A percentile compares a stretch with the other conserved stretches of the same genome.
Conservation (phyloP, 1,140 invertebrate species). For the Caerostris extrusa region DNA sequence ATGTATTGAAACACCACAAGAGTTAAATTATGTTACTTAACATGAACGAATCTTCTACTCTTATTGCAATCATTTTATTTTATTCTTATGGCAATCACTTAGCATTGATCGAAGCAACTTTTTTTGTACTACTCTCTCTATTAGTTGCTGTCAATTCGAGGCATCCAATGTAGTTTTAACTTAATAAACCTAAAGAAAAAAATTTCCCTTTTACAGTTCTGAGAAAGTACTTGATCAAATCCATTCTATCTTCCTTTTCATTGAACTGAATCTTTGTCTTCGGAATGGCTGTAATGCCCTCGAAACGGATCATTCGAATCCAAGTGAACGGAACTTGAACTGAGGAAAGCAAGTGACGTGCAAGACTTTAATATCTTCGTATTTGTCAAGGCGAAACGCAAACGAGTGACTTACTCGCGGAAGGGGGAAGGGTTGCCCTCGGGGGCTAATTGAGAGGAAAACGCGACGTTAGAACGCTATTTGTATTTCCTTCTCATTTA, state of each 20-base stretch:
- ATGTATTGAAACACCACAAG: too few species aligned
- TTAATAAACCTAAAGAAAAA: too few species aligned
- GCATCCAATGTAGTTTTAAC: too few species aligned
- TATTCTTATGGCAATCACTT: too few species aligned
- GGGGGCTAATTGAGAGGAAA: not conserved
- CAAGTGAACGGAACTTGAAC: not conserved
- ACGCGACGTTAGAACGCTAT: not conserved
- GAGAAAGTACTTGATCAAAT: not conserved
- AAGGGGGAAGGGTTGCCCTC: not conserved
- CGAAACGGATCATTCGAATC: not conserved
- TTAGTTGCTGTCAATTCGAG: too few species aligned
- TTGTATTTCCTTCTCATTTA: slow-evolving; percentile 28
- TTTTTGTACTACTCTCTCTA: too few species aligned
- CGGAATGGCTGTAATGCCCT: not conserved
- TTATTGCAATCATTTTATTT: too few species aligned
- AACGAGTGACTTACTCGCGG: not conserved
- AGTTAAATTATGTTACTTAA: too few species aligned
- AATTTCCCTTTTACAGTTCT: not conserved
- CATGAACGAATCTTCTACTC: too few species aligned
- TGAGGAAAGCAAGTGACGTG: not conserved
- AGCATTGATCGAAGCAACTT: too few species aligned
- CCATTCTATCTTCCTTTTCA: not conserved
- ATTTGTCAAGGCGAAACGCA: not conserved
- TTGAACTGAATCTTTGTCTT: not conserved
- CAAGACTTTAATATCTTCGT: not conserved